Base-by-base conservation (phyloP, 2,797 vertebrate genomes). In the Sardinella longiceps region DNA sequence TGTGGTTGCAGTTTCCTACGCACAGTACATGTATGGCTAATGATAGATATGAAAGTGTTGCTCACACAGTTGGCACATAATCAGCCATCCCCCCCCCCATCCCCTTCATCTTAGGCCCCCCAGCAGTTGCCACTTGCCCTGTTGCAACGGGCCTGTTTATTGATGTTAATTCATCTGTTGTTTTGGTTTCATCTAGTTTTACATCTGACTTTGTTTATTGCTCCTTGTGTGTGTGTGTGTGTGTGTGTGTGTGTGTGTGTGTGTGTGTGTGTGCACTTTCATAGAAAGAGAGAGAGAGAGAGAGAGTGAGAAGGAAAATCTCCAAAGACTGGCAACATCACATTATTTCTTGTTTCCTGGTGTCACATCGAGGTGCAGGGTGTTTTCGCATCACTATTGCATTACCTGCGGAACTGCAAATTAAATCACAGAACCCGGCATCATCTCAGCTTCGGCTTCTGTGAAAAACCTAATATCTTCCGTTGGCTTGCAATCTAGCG, bases 281-380 rank as follows among this genome's bases (percentile, higher is more conserved):
- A 15, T 14, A 15, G 50, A 15, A 15, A 46, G 45, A 45, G 45
- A 45, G 45, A 45, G 45, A 45, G 53, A 58, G 15, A 56, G 66
- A 33, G 66, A 74, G 33, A 20, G 33, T 20, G 30, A 39, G 18
- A 39, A 5, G 1, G 0, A 18, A 66, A 28, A 66, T 66, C 60
- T 66, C 60, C 11, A n/a, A 28, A 66, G 60, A 66, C 60, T 66
- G 60, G 12, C 1, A 28, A 60, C 60, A 33, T 66, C 60, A 66
- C 60, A 66, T 66, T 66, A 66, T 66, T 66, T 66, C 66, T 39
- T 74, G 66, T 74, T 20, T 37, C 33, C 66, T 74, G 5, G 33
- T 37, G 33, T 39, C 15, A 18, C 39, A 5, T 74, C 5, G 28
- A 74, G 66, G 66, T 74, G 66, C 33, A 74, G 66, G 30, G 14